Percentiles rank a stretch among this genome's conserved stretches.
phyloP scores from a whole-genome alignment of 2,113 vertebrate genomes.

The Rostratula benghalensis region DNA sequence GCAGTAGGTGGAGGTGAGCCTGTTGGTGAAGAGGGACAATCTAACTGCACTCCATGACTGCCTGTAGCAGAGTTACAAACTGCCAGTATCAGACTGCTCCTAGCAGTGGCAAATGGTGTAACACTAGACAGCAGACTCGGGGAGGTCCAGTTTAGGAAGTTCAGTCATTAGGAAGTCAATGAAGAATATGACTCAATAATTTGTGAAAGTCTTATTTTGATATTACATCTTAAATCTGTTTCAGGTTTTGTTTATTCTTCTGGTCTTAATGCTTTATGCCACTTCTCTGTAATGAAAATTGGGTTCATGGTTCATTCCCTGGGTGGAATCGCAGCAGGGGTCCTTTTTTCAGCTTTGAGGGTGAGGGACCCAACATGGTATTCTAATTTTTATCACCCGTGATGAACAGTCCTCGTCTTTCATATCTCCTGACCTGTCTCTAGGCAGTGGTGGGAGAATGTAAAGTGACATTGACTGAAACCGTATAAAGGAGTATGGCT shows the following conservation, averaged over 20 bases:
- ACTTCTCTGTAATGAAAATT: background rate
- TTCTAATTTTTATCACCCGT: background rate
- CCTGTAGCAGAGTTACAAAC: background rate
- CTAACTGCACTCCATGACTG: background rate
- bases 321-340: background rate
- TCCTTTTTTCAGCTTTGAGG: background rate
- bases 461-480: background rate
- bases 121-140: background rate
- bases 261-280: background rate
- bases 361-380: background rate
- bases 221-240: background rate
- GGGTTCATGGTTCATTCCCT: background rate
- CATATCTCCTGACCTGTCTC: background rate
- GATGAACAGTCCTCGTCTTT: background rate
- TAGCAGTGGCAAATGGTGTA: background rate
- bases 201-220: background rate
- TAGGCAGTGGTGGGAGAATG: background rate
- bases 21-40: background rate
- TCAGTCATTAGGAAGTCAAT: background rate
- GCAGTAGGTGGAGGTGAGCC: background rate
- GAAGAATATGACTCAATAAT: background rate
- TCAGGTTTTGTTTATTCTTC: background rate
- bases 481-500: background rate
- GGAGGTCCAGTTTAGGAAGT: background rate
- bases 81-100: background rate